Conservation (phyloP, 1,140 invertebrate species). For the Venturia canescens region DNA sequence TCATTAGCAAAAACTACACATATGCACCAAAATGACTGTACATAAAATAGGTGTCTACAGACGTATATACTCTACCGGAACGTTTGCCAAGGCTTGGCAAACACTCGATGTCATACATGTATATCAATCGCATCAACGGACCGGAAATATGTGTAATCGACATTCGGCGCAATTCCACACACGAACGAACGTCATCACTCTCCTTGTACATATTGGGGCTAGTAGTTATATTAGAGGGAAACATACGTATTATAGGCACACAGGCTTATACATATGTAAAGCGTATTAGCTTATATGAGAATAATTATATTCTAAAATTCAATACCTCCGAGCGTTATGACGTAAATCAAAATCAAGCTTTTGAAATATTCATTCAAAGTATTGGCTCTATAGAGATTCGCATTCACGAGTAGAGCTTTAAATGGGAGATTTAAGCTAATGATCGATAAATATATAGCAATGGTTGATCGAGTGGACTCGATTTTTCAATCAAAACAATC, state of each 20-base stretch:
- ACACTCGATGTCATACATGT: conserved; percentile 56
- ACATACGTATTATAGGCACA: conserved; percentile 19
- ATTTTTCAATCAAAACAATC: background rate
- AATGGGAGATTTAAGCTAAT: background rate
- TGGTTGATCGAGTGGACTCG: conserved; percentile 2
- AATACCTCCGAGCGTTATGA: background rate
- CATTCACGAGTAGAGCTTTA: background rate
- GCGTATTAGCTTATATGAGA: background rate
- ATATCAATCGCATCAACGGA: conserved; percentile 50
- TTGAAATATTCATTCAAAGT: conserved; percentile 21
- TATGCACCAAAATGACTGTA: too few species aligned
- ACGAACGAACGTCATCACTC: conserved; percentile 22
- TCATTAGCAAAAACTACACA: conserved; percentile 12
- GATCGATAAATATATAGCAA: background rate
- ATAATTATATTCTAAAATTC: conserved; percentile 18
- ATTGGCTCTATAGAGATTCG: background rate
- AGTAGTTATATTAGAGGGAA: conserved; percentile 13
- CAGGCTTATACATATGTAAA: background rate
- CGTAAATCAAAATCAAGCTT: conserved; percentile 13
- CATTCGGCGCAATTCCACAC: conserved; percentile 34
- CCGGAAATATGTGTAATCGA: conserved; percentile 46
- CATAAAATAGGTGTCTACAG: background rate
- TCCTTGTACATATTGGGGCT: conserved; percentile 4
- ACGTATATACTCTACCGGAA: background rate
- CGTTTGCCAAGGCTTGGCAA: background rate